phyloP scores from a whole-genome alignment of 2,888 invertebrate genomes.

The Tinea semifulvella region DNA sequence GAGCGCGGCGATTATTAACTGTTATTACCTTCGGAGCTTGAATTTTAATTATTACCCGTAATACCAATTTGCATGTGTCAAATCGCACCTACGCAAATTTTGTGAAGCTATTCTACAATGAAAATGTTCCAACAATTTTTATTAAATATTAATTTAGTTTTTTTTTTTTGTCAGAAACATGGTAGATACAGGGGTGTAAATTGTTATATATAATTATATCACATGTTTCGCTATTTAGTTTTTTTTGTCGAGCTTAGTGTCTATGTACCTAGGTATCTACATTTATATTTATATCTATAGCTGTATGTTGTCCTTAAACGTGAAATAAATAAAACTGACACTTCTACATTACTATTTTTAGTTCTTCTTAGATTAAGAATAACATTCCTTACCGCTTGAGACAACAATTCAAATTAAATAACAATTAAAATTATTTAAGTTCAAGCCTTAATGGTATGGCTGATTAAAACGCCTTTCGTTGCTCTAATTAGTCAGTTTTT shows the following conservation, averaged over 20 bases:
- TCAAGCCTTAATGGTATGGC: constrained; percentile 4
- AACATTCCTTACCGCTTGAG: not conserved
- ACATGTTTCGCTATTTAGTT: too few species aligned
- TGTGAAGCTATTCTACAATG: not conserved
- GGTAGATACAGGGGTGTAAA: too few species aligned
- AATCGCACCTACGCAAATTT: constrained; percentile 4
- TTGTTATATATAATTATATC: too few species aligned
- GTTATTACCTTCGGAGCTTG: not conserved
- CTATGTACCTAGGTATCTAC: too few species aligned
- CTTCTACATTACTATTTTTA: too few species aligned
- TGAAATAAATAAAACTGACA: too few species aligned
- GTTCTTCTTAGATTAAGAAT: too few species aligned
- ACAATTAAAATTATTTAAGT: not conserved
- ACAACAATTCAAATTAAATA: not conserved
- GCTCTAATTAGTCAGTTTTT: constrained; percentile 4
- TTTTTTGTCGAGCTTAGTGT: too few species aligned
- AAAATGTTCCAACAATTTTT: not conserved
- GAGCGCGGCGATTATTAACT: too few species aligned
- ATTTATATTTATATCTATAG: too few species aligned
- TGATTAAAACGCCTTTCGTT: constrained; percentile 8
- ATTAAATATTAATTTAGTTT: not conserved
- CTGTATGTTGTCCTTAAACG: too few species aligned
- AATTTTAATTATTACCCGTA: constrained; percentile 2
- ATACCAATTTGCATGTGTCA: constrained; percentile 9
- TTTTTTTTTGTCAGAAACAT: too few species aligned